A percentile compares a stretch with the other conserved stretches of the same genome.
These are phyloP conservation scores for Drosophila vallismaia DNA, from an alignment of 2,888 invertebrate genomes.

Conservation along the genomic window DNA sequence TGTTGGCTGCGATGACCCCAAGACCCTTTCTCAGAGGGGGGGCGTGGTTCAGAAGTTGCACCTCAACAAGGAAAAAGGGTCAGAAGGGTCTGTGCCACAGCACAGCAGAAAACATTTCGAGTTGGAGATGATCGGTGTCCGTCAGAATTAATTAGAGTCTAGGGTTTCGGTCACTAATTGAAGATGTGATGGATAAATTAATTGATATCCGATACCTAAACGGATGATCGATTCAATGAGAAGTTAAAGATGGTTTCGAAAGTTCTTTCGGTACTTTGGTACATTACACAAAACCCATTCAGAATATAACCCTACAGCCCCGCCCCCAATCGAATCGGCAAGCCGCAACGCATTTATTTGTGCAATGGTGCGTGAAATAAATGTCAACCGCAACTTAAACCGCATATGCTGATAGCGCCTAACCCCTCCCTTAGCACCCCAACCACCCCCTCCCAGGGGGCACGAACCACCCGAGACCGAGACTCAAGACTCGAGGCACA, in stretches of 20 bases:
- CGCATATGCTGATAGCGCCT: constrained; percentile 72
- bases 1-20: constrained; percentile 44
- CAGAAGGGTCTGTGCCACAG: constrained; percentile 23
- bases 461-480: constrained; percentile 40
- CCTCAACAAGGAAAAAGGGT: constrained; percentile 49
- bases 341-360: constrained; percentile 78
- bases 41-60: constrained; percentile 64
- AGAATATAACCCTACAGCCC: constrained; percentile 9
- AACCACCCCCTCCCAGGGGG: constrained; percentile 1
- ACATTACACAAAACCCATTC: constrained; percentile 11
- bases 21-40: constrained; percentile 25
- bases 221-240: constrained; percentile 27
- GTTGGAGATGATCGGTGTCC: constrained; percentile 20
- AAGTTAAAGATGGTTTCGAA: background rate
- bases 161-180: constrained; percentile 32
- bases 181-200: constrained; percentile 48
- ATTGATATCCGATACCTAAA: constrained; percentile 25
- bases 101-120: constrained; percentile 21
- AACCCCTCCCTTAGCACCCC: constrained; percentile 8
- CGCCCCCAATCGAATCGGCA: constrained; percentile 49
- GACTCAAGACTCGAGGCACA: constrained; percentile 34
- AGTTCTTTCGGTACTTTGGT: constrained; percentile 1
- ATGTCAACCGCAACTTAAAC: constrained; percentile 79
- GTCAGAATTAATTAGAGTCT: constrained; percentile 7
- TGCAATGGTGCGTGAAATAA: constrained; percentile 77